phyloP scores from a whole-genome alignment of 2,113 vertebrate species.

The Nyctereutes procyonoides region DNA sequence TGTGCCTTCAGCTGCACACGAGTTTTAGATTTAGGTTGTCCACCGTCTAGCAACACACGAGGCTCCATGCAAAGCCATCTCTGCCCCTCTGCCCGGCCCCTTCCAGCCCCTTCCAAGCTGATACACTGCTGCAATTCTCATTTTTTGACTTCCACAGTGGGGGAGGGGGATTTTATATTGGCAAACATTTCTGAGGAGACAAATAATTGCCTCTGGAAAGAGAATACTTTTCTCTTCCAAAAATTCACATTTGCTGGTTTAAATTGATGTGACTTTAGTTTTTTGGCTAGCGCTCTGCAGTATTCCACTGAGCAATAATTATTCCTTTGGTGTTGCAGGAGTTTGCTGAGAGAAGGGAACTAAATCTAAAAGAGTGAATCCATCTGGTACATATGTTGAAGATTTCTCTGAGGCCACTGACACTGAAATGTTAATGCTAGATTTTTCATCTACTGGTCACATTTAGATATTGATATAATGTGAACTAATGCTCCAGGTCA shows the following conservation, averaged over 20 bases:
- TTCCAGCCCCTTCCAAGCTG: background rate
- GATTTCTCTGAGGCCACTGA: slow-evolving; percentile 46
- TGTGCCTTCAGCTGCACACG: background rate
- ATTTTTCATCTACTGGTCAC: slow-evolving; percentile 60
- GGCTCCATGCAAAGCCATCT: background rate
- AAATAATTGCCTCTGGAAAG: slow-evolving; percentile 71
- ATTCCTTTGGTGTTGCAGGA: slow-evolving; percentile 69
- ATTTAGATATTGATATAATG: slow-evolving; percentile 54
- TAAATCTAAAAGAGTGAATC: slow-evolving; percentile 69
- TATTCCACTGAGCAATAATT: slow-evolving; percentile 68
- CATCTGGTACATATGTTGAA: slow-evolving; percentile 65
- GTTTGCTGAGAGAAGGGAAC: slow-evolving; percentile 62
- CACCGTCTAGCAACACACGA: background rate
- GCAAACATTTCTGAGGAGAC: slow-evolving; percentile 68
- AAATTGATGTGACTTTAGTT: slow-evolving; percentile 74
- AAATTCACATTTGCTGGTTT: slow-evolving; percentile 71
- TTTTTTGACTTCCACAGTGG: slow-evolving; percentile 16
- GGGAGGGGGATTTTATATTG: slow-evolving; percentile 48
- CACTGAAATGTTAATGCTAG: slow-evolving; percentile 56
- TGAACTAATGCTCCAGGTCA: background rate
- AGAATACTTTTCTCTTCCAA: slow-evolving; percentile 70
- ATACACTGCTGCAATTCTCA: slow-evolving; percentile 17
- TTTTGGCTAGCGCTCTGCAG: slow-evolving; percentile 67
- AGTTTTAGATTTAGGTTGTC: background rate
- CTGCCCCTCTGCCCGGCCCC: background rate